These are phyloP conservation scores for Sinopyrophorus schimmeli DNA, from an alignment of 2,888 invertebrate genomes.

Conservation along the genomic window DNA sequence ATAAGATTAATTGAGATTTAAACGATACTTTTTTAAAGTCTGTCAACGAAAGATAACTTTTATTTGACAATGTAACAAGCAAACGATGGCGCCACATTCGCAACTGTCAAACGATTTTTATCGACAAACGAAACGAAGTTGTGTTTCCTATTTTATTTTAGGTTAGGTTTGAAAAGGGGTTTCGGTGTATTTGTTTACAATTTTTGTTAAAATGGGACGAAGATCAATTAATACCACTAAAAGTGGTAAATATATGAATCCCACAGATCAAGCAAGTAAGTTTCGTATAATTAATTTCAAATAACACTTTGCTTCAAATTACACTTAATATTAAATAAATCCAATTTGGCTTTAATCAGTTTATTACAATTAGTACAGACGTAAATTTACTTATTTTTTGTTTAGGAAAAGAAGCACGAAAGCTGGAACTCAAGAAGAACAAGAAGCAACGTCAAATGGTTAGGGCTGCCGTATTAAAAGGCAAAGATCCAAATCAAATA, in stretches of 20 bases:
- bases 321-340: too few relatives aligned
- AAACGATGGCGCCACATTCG: too few relatives aligned
- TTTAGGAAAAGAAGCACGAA: constrained; percentile 93
- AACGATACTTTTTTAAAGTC: too few relatives aligned
- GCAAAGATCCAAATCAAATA: constrained; percentile 95
- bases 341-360: neutral
- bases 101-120: too few relatives aligned
- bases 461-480: constrained; percentile 93
- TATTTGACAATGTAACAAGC: too few relatives aligned
- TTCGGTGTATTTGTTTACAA: too few relatives aligned
- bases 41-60: too few relatives aligned
- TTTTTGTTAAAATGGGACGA: constrained; percentile 94
- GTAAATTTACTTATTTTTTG: neutral
- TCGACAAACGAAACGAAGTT: too few relatives aligned
- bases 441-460: constrained; percentile 97
- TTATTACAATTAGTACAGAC: neutral
- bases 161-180: too few relatives aligned
- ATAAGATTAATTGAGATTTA: too few relatives aligned
- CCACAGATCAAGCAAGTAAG: constrained; percentile 98
- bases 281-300: constrained; percentile 42
- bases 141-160: too few relatives aligned
- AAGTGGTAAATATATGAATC: constrained; percentile 99
- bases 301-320: neutral
- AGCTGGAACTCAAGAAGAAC: constrained; percentile 97
- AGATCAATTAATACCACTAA: constrained; percentile 98